Conservation (phyloP, 2,797 vertebrate species). For the Alcedo quadribrachys region DNA sequence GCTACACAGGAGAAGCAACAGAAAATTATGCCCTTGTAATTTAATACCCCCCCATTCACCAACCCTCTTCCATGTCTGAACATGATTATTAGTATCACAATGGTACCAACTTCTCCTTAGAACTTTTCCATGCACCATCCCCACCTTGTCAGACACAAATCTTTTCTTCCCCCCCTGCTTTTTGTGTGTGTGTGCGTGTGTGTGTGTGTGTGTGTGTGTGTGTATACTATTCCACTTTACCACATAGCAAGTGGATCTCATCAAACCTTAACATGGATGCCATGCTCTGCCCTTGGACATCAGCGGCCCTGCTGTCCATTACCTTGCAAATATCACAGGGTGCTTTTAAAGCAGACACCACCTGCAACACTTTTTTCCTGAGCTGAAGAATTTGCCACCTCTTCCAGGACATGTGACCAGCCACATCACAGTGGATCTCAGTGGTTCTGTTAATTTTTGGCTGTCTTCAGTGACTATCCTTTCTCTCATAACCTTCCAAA, state of each 20-base stretch:
- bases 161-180: neutral
- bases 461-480: neutral
- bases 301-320: neutral
- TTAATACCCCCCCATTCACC: neutral
- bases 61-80: neutral
- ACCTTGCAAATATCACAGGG: neutral
- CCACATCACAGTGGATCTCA: fast-evolving
- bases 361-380: neutral
- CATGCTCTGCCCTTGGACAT: neutral
- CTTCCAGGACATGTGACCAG: neutral
- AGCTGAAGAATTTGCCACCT: neutral
- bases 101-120: neutral
- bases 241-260: neutral
- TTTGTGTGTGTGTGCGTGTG: neutral
- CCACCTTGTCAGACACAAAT: fast-evolving
- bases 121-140: neutral
- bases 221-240: neutral
- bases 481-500: neutral
- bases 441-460: neutral
- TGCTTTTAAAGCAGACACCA: neutral
- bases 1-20: neutral
- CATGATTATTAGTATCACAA: neutral
- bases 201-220: neutral
- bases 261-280: neutral
- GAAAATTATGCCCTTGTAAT: neutral